Evolutionary conservation across 1,140 invertebrate genomes (phyloP), one percentile per base, ranked within the genome.

Genomic region (Trichomalopsis sarcophagae): DNA sequence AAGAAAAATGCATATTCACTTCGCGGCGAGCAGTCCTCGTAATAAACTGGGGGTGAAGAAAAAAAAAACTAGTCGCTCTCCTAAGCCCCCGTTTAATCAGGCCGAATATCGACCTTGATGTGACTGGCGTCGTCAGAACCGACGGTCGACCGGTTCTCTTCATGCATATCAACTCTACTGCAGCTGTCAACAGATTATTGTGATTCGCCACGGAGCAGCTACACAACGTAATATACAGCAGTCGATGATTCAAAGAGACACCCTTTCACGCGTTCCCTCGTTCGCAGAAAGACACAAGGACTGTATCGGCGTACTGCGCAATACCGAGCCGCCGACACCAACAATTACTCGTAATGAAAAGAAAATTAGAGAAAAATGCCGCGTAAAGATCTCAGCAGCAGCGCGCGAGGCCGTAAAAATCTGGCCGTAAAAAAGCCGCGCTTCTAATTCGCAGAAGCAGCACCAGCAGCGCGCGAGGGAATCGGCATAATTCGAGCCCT

Each of bases 291-390:
- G n/a, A 36, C 33, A 30, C 23, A 30, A 13, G n/a, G 6, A 69
- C 66, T 23, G 33, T 36, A 68, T n/a, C 66, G 33, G 36, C 36
- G 40, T 10, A 9, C 30, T 14, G 7, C 27, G 62, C 13, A 80
- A 68, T 80, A 69, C 30, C 4, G 55, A 36, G 5, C 33, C 4
- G n/a, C 9, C 21, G 21, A 23, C 50, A 21, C 0, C 44, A 62
- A 73, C 68, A 74, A 74, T 82, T 82, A 74, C 44, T 69, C 44
- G 23, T 82, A 82, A 82, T 82, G 80, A 82, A 82, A 82, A 73
- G 80, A 82, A 82, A 82, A 82, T 82, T 82, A 82, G 47, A 55
- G 80, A 36, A 82, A 75, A 82, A 82, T 82, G 44, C 44, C 13
- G 30, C n/a, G 50, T 50, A 62, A 68, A 33, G 62, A 79, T 30